A percentile compares a stretch with the other conserved stretches of the same genome.
Conservation (phyloP, 1,140 invertebrate species). For the Scylla paramamosain region DNA sequence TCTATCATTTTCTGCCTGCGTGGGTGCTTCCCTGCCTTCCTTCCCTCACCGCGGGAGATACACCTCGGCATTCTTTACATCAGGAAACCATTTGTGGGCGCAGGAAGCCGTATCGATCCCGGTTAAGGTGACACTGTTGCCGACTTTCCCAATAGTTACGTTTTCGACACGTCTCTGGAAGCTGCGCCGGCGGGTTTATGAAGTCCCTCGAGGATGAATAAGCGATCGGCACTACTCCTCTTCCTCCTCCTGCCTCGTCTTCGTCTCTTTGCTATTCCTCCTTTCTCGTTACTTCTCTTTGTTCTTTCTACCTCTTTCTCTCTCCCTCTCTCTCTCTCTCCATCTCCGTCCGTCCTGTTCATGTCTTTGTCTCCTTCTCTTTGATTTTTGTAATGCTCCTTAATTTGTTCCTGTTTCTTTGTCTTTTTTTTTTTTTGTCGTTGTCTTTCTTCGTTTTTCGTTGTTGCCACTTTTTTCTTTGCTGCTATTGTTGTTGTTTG, state of each 20-base stretch:
- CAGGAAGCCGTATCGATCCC: neutral
- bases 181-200: neutral
- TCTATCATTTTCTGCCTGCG: neutral
- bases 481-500: neutral
- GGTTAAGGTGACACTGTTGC: neutral
- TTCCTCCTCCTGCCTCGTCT: neutral
- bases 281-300: neutral
- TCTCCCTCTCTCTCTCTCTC: neutral
- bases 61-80: conserved; percentile 1
- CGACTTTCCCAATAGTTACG: conserved; percentile 12
- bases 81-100: neutral
- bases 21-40: neutral
- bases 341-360: too few species aligned
- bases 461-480: neutral
- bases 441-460: too few species aligned
- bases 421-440: too few species aligned
- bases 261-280: neutral
- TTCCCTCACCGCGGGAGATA: neutral
- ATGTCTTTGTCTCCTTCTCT: too few species aligned
- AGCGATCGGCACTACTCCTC: neutral
- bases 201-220: neutral
- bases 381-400: too few species aligned
- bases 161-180: neutral
- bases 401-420: too few species aligned
- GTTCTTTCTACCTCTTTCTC: neutral